A percentile compares a stretch with the other conserved stretches of the same genome.
Conservation (phyloP, 2,888 invertebrate species). For the Apodemia duryi region DNA sequence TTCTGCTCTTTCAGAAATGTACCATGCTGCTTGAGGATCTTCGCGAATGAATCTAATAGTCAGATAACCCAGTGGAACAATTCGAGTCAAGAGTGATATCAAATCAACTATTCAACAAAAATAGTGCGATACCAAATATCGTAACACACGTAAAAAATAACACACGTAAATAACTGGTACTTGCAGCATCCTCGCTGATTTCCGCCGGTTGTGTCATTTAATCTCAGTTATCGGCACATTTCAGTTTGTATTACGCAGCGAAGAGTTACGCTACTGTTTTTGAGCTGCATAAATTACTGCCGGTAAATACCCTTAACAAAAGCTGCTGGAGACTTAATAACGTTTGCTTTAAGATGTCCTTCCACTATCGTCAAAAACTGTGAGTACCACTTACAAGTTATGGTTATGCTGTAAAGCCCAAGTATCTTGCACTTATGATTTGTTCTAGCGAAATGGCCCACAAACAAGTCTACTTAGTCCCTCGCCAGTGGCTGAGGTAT, state of each 20-base stretch:
- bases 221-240: not conserved
- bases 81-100: not conserved
- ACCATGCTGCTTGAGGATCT: not conserved
- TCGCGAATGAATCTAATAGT: no score
- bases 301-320: not conserved
- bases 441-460: not conserved
- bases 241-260: not conserved
- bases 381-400: not conserved
- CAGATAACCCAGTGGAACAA: not conserved
- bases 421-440: not conserved
- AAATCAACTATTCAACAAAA: not conserved
- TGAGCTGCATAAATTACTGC: not conserved
- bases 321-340: not conserved
- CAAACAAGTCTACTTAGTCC: conserved; percentile 5
- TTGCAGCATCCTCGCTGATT: not conserved
- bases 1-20: not conserved
- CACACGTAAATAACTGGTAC: not conserved
- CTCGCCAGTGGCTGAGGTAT: not conserved
- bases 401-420: not conserved
- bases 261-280: not conserved
- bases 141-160: not conserved
- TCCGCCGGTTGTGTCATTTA: not conserved
- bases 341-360: not conserved
- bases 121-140: not conserved
- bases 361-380: not conserved